These are phyloP conservation scores for Melanotaenia parkinsoni DNA, from an alignment of 2,797 vertebrate species.

Conservation along the genomic window DNA sequence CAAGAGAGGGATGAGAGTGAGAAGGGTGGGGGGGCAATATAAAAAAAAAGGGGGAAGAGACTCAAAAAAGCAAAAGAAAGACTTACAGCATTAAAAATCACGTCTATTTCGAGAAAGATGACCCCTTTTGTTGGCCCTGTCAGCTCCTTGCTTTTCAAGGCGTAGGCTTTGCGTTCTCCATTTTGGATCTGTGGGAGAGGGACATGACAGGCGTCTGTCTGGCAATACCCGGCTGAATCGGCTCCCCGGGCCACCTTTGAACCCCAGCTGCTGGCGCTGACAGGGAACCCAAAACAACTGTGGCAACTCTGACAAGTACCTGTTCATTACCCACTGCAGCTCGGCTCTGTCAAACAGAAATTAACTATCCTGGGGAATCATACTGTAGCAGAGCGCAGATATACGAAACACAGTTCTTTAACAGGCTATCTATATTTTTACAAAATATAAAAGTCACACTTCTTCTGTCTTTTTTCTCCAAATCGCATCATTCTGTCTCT, in stretches of 20 bases:
- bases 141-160: constrained; percentile 99
- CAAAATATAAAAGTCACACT: constrained; percentile 42
- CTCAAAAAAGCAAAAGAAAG: constrained; percentile 86
- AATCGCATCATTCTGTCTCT: constrained; percentile 58
- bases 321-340: constrained; percentile 99
- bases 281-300: constrained; percentile 99
- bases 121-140: constrained; percentile 99
- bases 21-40: constrained; percentile 48
- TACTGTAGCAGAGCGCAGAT: constrained; percentile 81
- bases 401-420: constrained; percentile 74
- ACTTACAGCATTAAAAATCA: constrained; percentile 99
- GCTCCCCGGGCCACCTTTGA: constrained; percentile 94
- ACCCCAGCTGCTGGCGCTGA: constrained; percentile 99
- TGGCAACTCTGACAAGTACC: constrained; percentile 99
- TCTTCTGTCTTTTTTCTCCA: constrained; percentile 37
- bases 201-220: constrained; percentile 99
- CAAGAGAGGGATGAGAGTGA: constrained; percentile 42
- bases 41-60: constrained; percentile 57
- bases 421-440: constrained; percentile 72
- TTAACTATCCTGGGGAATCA: constrained; percentile 99
- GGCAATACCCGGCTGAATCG: constrained; percentile 96
- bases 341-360: constrained; percentile 95
- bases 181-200: constrained; percentile 99
- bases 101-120: constrained; percentile 99
- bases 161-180: constrained; percentile 99